These are phyloP conservation scores for Probaryconus sp. DNA, from an alignment of 1,140 invertebrate genomes.

Conservation along the genomic window DNA sequence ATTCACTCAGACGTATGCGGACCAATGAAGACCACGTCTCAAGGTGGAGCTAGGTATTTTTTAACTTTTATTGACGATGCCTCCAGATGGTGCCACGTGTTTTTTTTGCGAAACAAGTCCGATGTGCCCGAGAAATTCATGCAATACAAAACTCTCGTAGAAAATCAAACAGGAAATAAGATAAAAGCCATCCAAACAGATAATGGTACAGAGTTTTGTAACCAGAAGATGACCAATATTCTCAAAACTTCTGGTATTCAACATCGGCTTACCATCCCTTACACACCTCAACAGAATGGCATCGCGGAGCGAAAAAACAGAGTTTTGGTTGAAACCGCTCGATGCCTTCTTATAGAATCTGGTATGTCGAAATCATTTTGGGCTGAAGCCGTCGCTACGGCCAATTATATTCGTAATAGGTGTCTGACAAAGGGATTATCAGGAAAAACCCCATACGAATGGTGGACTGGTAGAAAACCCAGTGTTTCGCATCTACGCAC, in stretches of 20 bases:
- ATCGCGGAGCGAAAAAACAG: constrained; percentile 37
- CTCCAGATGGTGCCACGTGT: constrained; percentile 57
- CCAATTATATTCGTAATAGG: constrained; percentile 20
- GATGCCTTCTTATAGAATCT: constrained; percentile 20
- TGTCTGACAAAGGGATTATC: constrained; percentile 7
- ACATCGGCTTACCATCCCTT: constrained; percentile 26
- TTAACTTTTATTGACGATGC: constrained; percentile 66
- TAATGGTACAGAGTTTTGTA: constrained; percentile 66
- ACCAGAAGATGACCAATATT: constrained; percentile 56
- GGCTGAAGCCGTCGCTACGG: constrained; percentile 21
- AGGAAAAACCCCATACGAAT: constrained; percentile 11
- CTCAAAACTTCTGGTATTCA: constrained; percentile 37
- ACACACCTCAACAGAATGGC: constrained; percentile 58
- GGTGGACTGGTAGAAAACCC: constrained; percentile 44
- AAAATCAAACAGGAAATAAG: constrained; percentile 60
- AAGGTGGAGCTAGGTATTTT: constrained; percentile 55
- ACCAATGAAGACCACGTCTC: constrained; percentile 24
- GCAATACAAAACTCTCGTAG: constrained; percentile 58
- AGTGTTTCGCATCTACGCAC: constrained; percentile 61
- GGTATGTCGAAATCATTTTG: constrained; percentile 6
- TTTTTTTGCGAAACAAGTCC: constrained; percentile 66
- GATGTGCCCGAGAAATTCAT: constrained; percentile 53
- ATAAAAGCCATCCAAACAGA: constrained; percentile 61
- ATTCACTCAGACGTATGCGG: constrained; percentile 43
- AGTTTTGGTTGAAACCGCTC: constrained; percentile 15